Percentiles rank a stretch among this genome's conserved stretches.
Evolutionary conservation across 2,888 invertebrate genomes (phyloP).

Genomic region (Pyrrhia umbra): DNA sequence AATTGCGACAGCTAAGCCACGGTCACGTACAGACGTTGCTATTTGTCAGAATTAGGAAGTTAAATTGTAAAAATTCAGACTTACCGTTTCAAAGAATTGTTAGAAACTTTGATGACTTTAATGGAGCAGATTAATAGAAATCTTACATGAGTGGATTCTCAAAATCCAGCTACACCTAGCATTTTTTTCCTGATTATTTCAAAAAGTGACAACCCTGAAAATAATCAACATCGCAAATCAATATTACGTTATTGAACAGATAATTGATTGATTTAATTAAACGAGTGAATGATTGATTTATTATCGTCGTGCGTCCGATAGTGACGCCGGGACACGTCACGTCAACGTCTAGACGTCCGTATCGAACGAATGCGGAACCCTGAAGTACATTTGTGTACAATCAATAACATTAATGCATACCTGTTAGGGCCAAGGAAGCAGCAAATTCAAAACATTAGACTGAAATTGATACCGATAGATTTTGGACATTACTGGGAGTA

Average conservation of each 20-base stretch:
- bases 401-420: constrained; percentile 32
- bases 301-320: constrained; percentile 55
- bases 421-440: constrained; percentile 21
- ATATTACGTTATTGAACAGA: constrained; percentile 52
- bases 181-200: neutral
- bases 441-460: neutral
- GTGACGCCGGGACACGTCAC: constrained; percentile 55
- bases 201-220: constrained; percentile 27
- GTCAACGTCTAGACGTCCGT: constrained; percentile 54
- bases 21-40: constrained; percentile 31
- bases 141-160: neutral
- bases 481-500: too few relatives aligned
- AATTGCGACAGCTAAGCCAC: constrained; percentile 24
- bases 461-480: neutral
- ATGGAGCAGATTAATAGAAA: neutral
- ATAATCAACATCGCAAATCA: constrained; percentile 56
- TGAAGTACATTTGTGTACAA: constrained; percentile 44
- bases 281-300: constrained; percentile 60
- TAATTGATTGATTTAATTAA: constrained; percentile 63
- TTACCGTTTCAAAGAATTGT: constrained; percentile 15
- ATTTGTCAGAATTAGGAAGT: constrained; percentile 29
- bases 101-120: neutral
- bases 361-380: constrained; percentile 59
- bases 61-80: constrained; percentile 2
- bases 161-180: neutral